phyloP scores from a whole-genome alignment of 2,888 invertebrate genomes.

The Punctoribates punctum region DNA sequence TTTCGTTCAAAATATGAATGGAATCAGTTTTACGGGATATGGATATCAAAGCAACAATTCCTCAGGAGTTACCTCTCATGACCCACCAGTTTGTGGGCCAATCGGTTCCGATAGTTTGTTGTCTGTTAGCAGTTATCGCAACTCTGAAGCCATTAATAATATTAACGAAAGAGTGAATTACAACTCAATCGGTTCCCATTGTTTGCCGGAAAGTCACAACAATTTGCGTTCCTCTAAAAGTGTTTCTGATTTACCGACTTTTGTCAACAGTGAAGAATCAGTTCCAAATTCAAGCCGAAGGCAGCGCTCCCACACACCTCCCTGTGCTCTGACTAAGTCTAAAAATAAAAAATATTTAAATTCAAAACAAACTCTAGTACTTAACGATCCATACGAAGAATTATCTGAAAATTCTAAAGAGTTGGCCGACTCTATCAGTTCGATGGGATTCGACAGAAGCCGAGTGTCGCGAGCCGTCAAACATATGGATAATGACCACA shows the following conservation, averaged over 20 bases:
- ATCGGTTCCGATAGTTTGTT: not conserved
- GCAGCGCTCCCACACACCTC: constrained; percentile 45
- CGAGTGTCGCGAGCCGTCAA: constrained; percentile 76
- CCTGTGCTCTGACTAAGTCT: constrained; percentile 32
- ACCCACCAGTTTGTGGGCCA: not conserved
- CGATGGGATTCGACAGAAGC: constrained; percentile 82
- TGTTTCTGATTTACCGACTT: constrained; percentile 45
- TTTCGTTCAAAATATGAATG: not conserved
- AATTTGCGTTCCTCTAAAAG: constrained; percentile 45
- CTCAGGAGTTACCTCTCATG: not conserved
- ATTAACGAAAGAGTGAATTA: not conserved
- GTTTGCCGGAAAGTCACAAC: not conserved
- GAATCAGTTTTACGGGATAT: not conserved
- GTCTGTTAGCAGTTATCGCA: not conserved
- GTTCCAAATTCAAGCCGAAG: not conserved
- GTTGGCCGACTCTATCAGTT: constrained; percentile 68
- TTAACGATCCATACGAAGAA: constrained; percentile 51
- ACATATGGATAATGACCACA: constrained; percentile 71
- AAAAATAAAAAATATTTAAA: constrained; percentile 20
- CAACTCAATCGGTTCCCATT: not conserved
- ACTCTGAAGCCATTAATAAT: not conserved
- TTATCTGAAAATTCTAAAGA: constrained; percentile 62
- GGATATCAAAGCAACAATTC: not conserved
- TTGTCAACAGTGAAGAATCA: constrained; percentile 33
- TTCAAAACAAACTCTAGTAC: constrained; percentile 34